Base-by-base conservation (phyloP, 2,888 invertebrate genomes). In the Fragum fragum region DNA sequence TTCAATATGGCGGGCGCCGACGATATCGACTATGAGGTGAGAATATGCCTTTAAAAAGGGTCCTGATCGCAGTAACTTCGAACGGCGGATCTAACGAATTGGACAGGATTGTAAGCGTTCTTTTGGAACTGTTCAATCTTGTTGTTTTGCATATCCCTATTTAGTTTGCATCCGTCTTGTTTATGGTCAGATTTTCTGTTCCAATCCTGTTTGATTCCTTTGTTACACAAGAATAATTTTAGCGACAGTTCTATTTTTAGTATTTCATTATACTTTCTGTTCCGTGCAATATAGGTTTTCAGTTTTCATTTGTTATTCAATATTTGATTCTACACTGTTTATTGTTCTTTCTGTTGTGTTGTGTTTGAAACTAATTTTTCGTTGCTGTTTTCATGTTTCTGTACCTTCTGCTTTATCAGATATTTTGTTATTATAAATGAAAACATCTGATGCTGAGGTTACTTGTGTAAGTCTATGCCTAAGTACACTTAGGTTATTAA, bases 21-120 rank as follows among this genome's bases (percentile, higher is more conserved):
- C 47, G 74, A 78, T 68, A 69, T 86, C 36, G 72, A 78, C 69
- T 83, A 80, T 78, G 78, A 83, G 79, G 80, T 86, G 74, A 76
- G 81, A 55, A 63, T 76, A 79, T 78, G 68, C 55, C 66, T 61
- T 61, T 47, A 47, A 47, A 47, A 29, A 32, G 32, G 29, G 61
- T 23, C n/a, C 61, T 29, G 26, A 11, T 32, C 14, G 26, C 29
- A n/a, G 32, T 29, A 32, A 32, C 61, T 29, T 61, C 61, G 5
- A 3, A 26, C n/a, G 21, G 7, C 7, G 32, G 61, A 32, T 61
- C 9, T 14, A n/a, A 26, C 5, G n/a, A 28, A 61, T 18, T 26
- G 61, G 61, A 61, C 7, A 61, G n/a, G 28, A 57, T 26, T 26
- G 57, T 57, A 57, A 57, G 57, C 57, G 23, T 23, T 57, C 57